Evolutionary conservation across 2,888 invertebrate species (phyloP).

Genomic region (Hartigia nigra): DNA sequence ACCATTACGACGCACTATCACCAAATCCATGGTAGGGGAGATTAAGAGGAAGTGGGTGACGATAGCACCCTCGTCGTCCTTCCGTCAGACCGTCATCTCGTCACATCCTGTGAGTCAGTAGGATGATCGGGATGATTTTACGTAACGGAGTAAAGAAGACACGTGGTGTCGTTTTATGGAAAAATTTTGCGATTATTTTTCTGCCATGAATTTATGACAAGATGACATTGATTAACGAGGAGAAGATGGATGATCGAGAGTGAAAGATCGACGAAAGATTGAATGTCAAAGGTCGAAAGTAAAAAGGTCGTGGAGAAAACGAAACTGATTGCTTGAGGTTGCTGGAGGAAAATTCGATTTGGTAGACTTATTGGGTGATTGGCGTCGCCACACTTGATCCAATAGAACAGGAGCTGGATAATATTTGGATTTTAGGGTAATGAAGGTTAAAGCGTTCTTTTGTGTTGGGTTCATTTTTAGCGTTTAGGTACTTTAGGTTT

Average conservation of each 20-base stretch:
- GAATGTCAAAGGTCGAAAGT: neutral
- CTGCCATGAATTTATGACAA: neutral
- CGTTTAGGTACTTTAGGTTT: neutral
- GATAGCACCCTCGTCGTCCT: neutral
- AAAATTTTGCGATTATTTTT: neutral
- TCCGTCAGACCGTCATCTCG: neutral
- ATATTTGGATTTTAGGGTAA: neutral
- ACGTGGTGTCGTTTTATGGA: neutral
- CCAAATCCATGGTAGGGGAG: neutral
- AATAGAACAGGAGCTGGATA: neutral
- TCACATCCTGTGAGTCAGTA: neutral
- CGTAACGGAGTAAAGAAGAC: neutral
- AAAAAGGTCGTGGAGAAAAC: neutral
- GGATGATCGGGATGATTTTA: neutral
- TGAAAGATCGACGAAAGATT: neutral
- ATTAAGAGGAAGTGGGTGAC: neutral
- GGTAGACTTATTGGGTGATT: neutral
- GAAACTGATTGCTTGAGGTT: neutral
- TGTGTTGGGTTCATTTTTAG: neutral
- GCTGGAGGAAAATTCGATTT: neutral
- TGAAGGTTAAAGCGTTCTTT: neutral
- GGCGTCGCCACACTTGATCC: neutral
- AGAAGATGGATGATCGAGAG: neutral
- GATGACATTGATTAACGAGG: neutral
- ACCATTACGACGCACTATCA: constrained; percentile 1